Base-by-base conservation (phyloP, 1,140 invertebrate genomes). In the Macrocentrus cingulum region DNA sequence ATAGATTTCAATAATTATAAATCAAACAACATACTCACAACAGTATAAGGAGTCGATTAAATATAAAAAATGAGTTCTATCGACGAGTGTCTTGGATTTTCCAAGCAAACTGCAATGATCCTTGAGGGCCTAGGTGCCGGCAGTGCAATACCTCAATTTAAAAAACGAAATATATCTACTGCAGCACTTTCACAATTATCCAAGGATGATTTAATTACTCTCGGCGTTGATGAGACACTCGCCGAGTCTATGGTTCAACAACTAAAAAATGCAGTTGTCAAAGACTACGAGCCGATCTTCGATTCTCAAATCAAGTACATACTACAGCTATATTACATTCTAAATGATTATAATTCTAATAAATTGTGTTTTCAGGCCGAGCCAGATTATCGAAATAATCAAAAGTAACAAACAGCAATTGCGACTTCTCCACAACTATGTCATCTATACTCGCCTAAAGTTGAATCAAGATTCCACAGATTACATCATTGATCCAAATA, bases 61-160 rank as follows among this genome's bases (percentile, higher is more conserved):
- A 19, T 20, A 25, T 20, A 25, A 25, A 48, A 48, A 23, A 48
- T 23, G 25, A 45, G n/a, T n/a, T n/a, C n/a, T n/a, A n/a, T n/a
- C 15, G 66, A 67, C 37, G 68, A 72, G 62, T 56, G 59, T 46
- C 54, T 70, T 2, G 66, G 68, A 25, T 72, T 70, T 46, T 70
- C 66, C 0, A 54, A 56, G 19, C 64, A 60, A 54, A 72, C 70
- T 7, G 66, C 63, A 13, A 54, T 55, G 19, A 45, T 65, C 36
- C 51, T 65, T 13, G 45, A 54, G 1, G 63, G 63, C 18, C 48
- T 65, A 1, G 57, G 54, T 19, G 57, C 57, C 13, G 25, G 23
- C 2, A 29, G 60, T 49, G 36, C 60, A 18, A 53, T 65, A 16
- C 50, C 44, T 11, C 32, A 62, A 49, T 56, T 62, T 6, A 59